These are phyloP conservation scores for Oscheius sp. DNA, from an alignment of 1,140 invertebrate genomes.

Conservation along the genomic window DNA sequence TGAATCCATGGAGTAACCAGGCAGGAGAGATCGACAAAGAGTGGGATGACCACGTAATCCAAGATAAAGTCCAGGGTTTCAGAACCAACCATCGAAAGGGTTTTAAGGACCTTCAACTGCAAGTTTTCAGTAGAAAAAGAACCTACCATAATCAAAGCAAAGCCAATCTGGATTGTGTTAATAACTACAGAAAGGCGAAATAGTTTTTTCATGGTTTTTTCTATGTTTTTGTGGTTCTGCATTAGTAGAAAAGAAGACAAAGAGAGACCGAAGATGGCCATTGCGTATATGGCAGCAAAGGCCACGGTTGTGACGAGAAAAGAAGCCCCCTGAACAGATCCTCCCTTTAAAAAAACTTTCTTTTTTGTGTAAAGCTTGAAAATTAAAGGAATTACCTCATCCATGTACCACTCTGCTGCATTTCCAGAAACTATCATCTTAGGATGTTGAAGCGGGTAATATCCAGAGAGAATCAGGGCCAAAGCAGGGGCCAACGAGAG, in stretches of 20 bases:
- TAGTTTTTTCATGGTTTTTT: neutral
- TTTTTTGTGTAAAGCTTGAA: neutral
- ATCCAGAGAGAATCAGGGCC: neutral
- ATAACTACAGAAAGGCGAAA: neutral
- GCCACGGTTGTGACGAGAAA: neutral
- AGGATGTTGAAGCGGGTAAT: neutral
- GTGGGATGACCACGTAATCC: neutral
- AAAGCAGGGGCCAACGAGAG: neutral
- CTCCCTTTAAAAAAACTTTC: neutral
- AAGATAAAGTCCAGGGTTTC: neutral
- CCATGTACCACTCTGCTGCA: neutral
- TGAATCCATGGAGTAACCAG: neutral
- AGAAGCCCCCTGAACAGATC: neutral
- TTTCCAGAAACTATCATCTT: neutral
- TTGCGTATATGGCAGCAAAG: neutral
- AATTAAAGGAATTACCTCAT: neutral
- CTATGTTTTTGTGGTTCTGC: neutral
- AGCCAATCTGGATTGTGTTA: neutral
- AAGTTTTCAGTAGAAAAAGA: neutral
- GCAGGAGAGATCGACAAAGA: neutral
- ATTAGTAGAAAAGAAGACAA: neutral
- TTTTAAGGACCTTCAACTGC: neutral
- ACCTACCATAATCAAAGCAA: constrained; percentile 4
- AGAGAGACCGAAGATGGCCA: neutral
- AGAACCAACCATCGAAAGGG: neutral